phyloP scores from a whole-genome alignment of 64 coral and sea anemone genomes.

The Hydrozoanthus tunicans region DNA sequence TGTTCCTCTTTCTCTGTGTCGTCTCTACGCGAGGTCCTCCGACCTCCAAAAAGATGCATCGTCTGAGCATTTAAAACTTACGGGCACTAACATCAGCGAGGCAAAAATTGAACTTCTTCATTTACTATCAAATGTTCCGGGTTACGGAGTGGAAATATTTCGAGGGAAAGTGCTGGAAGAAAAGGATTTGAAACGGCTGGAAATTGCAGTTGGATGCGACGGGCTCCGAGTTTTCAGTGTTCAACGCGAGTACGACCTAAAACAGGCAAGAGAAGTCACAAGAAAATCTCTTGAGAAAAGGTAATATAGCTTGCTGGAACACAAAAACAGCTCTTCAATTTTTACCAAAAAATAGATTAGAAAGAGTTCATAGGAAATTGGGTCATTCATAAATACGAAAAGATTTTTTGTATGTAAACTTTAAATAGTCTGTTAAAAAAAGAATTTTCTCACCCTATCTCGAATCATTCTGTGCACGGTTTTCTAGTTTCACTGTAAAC shows the following conservation, averaged over 20 bases:
- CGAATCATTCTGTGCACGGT: no score
- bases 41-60: conserved; percentile 91
- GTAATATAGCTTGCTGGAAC: conserved; percentile 35
- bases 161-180: conserved; percentile 77
- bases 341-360: not conserved
- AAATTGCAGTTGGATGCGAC: conserved; percentile 87
- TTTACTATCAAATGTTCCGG: conserved; percentile 80
- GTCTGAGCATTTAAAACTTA: conserved; percentile 81
- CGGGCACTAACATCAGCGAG: conserved; percentile 48
- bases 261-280: conserved; percentile 85
- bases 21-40: conserved; percentile 81
- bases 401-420: no score
- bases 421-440: no score
- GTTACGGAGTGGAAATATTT: conserved; percentile 95
- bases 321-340: not conserved
- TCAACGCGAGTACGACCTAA: conserved; percentile 80
- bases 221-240: conserved; percentile 87
- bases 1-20: conserved; percentile 81
- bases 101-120: conserved; percentile 91
- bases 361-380: conserved; percentile 1
- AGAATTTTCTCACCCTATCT: no score
- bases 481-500: no score
- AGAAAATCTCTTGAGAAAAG: conserved; percentile 93
- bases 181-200: conserved; percentile 80
- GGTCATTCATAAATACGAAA: conserved; percentile 12